phyloP scores from a whole-genome alignment of 1,140 invertebrate genomes.

The Theocolax elegans region DNA sequence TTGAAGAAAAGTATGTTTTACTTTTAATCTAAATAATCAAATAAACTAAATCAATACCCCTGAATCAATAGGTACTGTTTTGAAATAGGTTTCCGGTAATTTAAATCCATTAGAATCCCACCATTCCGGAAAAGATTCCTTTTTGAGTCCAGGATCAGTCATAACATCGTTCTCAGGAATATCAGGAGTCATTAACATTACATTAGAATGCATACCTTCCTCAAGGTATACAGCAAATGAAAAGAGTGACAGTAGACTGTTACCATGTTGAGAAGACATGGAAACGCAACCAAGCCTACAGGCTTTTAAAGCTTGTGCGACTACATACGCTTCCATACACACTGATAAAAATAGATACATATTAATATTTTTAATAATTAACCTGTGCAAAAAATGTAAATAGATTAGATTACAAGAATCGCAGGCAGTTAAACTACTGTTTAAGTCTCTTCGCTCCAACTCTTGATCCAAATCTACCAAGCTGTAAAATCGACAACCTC shows the following conservation, averaged over 20 bases:
- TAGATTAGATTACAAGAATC: conserved; percentile 55
- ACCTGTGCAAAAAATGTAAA: background rate
- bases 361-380: background rate
- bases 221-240: conserved; percentile 56
- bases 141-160: conserved; percentile 61
- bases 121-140: conserved; percentile 62
- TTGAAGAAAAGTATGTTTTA: background rate
- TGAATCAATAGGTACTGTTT: conserved; percentile 62
- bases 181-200: conserved; percentile 58
- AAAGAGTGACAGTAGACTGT: conserved; percentile 52
- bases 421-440: conserved; percentile 58
- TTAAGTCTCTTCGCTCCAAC: conserved; percentile 51
- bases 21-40: background rate
- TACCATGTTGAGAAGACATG: conserved; percentile 59
- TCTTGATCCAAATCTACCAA: conserved; percentile 55
- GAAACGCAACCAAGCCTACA: conserved; percentile 61
- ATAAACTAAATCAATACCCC: conserved; percentile 48
- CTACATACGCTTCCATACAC: conserved; percentile 61
- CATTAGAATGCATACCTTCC: conserved; percentile 54
- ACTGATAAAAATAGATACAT: conserved; percentile 53
- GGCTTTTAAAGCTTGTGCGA: conserved; percentile 53
- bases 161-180: conserved; percentile 62
- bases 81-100: conserved; percentile 63
- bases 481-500: conserved; percentile 64
- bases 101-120: conserved; percentile 62